These are phyloP conservation scores for Acrocephalus arundinaceus DNA, from an alignment of 2,113 vertebrate genomes.

Conservation along the genomic window DNA sequence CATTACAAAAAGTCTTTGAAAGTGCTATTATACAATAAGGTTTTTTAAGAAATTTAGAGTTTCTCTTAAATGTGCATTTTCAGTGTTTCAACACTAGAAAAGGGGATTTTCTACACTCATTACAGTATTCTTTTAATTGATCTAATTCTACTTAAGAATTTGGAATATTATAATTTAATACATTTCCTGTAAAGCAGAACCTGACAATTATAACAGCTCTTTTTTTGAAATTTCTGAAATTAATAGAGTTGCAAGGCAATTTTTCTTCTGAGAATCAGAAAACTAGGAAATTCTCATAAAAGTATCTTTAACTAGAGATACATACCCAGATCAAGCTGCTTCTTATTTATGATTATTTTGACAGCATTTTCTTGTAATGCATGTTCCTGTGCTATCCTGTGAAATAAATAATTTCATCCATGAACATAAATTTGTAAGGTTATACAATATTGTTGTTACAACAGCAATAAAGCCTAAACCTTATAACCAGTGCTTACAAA, in stretches of 20 bases:
- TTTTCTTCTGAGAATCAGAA: background rate
- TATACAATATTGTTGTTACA: background rate
- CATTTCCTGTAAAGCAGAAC: background rate
- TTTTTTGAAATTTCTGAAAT: background rate
- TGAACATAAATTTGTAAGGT: background rate
- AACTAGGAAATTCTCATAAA: background rate
- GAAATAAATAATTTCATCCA: conserved; percentile 37
- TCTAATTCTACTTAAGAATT: background rate
- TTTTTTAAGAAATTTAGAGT: background rate
- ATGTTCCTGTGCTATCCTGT: conserved; percentile 78
- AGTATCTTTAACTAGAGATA: background rate
- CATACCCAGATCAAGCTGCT: conserved; percentile 80
- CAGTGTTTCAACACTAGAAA: background rate
- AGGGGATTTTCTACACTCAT: background rate
- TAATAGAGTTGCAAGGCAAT: background rate
- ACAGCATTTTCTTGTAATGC: conserved; percentile 77
- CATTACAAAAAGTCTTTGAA: background rate
- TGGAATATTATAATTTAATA: background rate
- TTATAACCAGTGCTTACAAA: background rate
- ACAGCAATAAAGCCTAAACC: background rate
- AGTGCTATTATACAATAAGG: background rate
- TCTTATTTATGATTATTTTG: conserved; percentile 83
- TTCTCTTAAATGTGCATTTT: background rate
- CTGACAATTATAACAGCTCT: background rate
- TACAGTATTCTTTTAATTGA: background rate